phyloP scores from a whole-genome alignment of 2,888 invertebrate species.

The Suillia variegata region DNA sequence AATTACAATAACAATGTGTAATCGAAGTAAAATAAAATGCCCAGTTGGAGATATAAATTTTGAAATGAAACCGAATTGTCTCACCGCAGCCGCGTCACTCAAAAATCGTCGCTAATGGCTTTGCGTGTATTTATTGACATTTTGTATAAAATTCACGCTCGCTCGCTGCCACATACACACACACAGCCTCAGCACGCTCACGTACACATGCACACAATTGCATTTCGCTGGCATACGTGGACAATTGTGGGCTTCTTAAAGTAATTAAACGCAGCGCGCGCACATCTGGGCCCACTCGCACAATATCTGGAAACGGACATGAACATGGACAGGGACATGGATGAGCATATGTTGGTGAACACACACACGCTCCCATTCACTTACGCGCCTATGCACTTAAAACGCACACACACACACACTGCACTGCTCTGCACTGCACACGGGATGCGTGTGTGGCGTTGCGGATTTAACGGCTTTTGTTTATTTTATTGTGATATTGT shows the following conservation, averaged over 20 bases:
- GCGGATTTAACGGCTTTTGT: neutral
- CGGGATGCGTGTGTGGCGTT: conserved; percentile 4
- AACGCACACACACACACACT: conserved; percentile 31
- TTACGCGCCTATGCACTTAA: conserved; percentile 40
- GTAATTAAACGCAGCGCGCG: conserved; percentile 21
- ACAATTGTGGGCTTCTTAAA: conserved; percentile 1
- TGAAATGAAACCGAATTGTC: neutral
- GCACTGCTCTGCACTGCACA: conserved; percentile 8
- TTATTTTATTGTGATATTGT: conserved; percentile 15
- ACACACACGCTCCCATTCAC: conserved; percentile 41
- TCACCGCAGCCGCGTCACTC: neutral
- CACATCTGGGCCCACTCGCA: conserved; percentile 14
- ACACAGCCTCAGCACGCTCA: conserved; percentile 11
- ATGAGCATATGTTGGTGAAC: conserved; percentile 14
- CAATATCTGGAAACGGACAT: no score
- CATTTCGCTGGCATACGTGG: conserved; percentile 6
- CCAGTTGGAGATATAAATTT: no score
- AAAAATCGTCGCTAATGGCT: neutral
- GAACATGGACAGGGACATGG: neutral
- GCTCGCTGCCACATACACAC: neutral
- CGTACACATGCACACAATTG: conserved; percentile 2
- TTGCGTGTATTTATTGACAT: neutral
- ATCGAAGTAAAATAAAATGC: no score
- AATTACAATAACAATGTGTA: no score
- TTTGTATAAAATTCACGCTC: neutral